Base-by-base conservation (phyloP, 2,888 invertebrate species). In the Ichneumon xanthorius region DNA sequence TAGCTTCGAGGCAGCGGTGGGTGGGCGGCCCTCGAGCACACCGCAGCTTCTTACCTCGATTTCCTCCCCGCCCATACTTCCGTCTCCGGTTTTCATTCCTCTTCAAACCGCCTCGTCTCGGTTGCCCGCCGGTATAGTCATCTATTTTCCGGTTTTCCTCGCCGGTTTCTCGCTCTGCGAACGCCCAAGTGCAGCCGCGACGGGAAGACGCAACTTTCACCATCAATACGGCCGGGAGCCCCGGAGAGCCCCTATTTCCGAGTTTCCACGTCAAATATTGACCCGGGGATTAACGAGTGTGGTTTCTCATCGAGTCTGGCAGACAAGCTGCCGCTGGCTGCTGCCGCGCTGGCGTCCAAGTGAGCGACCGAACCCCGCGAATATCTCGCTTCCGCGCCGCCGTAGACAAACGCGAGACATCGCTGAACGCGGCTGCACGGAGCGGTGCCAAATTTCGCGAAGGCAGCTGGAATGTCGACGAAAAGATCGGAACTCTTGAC, bases 191-290 rank as follows among this genome's bases (percentile, higher is more conserved):
- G 11, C 0, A 61, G 55, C 50, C 61, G 9, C 30, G 45, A 75
- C 67, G 79, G 67, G 82, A 76, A 80, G 61, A 82, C 72, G 58
- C 58, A 76, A 82, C 79, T 82, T 85, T 77, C 77, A 37, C 63
- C 79, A 50, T 63, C 85, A 71, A 50, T 71, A 67, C 77, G 45
- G 55, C 71, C 30, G 61, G 26, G 67, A 71, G 70, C 71, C 72
- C 4, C 19, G 61, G 53, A 55, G 58, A 14, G 70, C 86, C 77
- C 70, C 70, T 80, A 81, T 84, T 77, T 82, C 61, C 78, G 65
- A 80, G 79, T 82, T 80, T 80, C 53, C 82, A 80, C 76, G 76
- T 85, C 82, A 82, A 85, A 85, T 85, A 85, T 85, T 82, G 82
- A 85, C 85, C 76, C 80, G 80, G 63, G 80, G 80, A 85, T 85